Evolutionary conservation across 2,797 vertebrate genomes (phyloP).

Genomic region (Threskiornis aethiopicus): DNA sequence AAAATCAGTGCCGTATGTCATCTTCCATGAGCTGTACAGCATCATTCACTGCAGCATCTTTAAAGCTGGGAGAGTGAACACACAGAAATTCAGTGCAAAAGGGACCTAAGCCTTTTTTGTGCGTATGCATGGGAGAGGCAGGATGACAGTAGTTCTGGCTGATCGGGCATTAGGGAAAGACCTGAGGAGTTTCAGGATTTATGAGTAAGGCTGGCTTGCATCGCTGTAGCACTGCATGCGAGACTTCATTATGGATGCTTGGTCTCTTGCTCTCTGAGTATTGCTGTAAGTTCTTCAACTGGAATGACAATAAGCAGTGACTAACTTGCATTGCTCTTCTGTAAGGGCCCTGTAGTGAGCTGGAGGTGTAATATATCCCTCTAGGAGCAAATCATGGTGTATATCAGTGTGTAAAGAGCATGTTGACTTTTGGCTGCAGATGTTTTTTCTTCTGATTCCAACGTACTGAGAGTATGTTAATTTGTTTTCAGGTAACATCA

Average conservation of each 20-base stretch:
- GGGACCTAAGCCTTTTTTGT: not conserved
- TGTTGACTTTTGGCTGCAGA: not conserved
- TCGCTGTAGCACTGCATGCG: not conserved
- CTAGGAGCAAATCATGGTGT: not conserved
- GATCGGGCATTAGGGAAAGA: not conserved
- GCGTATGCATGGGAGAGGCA: not conserved
- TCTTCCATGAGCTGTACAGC: not conserved
- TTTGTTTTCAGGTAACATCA: not conserved
- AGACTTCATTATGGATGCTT: not conserved
- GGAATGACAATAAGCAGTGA: not conserved
- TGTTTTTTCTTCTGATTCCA: not conserved
- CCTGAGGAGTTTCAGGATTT: not conserved
- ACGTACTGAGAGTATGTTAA: not conserved
- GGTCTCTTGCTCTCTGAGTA: not conserved
- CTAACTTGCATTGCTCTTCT: not conserved
- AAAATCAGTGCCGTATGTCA: not conserved
- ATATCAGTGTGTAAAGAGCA: not conserved
- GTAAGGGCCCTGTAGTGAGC: not conserved
- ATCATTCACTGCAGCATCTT: not conserved
- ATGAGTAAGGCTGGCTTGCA: not conserved
- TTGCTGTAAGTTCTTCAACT: not conserved
- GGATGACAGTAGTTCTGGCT: not conserved
- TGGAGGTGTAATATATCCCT: not conserved
- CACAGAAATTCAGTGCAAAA: accelerated
- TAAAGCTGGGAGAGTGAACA: not conserved